phyloP scores from a whole-genome alignment of 1,140 invertebrate genomes.

The Tetramorium parvispinum region DNA sequence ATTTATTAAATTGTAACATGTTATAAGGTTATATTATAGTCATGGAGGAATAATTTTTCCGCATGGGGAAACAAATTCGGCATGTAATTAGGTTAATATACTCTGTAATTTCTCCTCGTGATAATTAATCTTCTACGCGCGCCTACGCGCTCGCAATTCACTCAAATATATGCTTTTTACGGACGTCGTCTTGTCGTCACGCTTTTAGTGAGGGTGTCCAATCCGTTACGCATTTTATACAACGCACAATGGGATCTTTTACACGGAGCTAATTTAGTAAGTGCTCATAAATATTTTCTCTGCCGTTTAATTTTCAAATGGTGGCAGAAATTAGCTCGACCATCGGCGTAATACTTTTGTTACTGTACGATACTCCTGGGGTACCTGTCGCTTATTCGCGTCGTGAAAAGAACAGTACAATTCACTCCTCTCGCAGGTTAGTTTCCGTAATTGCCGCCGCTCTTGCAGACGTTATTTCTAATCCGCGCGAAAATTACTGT shows the following conservation, averaged over 20 bases:
- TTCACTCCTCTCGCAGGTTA: background rate
- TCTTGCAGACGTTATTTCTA: constrained; percentile 26
- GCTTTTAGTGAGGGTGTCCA: background rate
- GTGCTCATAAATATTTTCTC: constrained; percentile 56
- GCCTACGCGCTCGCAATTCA: background rate
- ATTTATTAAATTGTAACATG: background rate
- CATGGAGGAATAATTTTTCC: background rate
- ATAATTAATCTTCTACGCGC: background rate
- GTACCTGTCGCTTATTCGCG: constrained; percentile 34
- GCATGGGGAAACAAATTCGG: background rate
- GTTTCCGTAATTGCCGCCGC: constrained; percentile 16
- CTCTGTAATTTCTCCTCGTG: background rate
- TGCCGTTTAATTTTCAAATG: constrained; percentile 53
- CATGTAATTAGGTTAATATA: constrained; percentile 3
- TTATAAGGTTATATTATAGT: background rate
- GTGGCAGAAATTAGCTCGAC: constrained; percentile 49
- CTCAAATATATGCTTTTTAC: background rate
- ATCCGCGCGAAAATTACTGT: constrained; percentile 32
- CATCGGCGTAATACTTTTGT: constrained; percentile 31
- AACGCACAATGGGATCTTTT: background rate
- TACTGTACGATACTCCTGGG: constrained; percentile 1
- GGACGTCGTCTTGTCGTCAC: constrained; percentile 9
- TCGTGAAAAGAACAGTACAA: constrained; percentile 27
- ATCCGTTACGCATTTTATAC: constrained; percentile 16
- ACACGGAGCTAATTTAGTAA: constrained; percentile 36